Base-by-base conservation (phyloP, 2,797 vertebrate genomes). In the Apogon hyalosoma region DNA sequence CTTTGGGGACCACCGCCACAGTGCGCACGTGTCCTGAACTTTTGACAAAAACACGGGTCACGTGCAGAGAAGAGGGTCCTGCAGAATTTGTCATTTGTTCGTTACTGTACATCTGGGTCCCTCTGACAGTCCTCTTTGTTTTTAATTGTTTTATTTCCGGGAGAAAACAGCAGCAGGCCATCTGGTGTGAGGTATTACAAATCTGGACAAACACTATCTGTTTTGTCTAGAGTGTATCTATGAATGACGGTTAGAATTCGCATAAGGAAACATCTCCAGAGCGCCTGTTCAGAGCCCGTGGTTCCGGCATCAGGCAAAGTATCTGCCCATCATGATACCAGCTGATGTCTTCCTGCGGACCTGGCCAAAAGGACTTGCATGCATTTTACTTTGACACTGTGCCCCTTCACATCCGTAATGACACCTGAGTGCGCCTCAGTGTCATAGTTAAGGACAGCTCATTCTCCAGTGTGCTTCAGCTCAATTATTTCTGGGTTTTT, bases 21-120 rank as follows among this genome's bases (percentile, higher is more conserved):
- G 61, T 1, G 2, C 16, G 13, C 83, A 86, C 50, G 38, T 84
- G 82, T 80, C 69, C 53, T 36, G 1, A 39, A 50, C 5, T 11
- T 82, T 38, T 46, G 53, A 33, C 18, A 28, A 79, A 81, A 87
- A 88, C 65, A 75, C 59, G 56, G 53, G 16, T 69, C 50, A 70
- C 48, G 43, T 82, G 83, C 57, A 55, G 74, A 63, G 33, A 56
- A 56, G 15, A 40, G 49, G 28, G 12, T 6, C n/a, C 9, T 28
- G 19, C 54, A 57, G 54, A 57, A 9, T 15, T 11, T 11, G 9
- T 43, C 54, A 43, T 57, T 84, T 55, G 68, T 79, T 76, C 31
- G 80, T 83, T 80, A 72, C 7, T 39, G 60, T 73, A 47, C 83
- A 79, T 74, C 71, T 46, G 50, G 71, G 43, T 16, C 45, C 40